A percentile compares a stretch with the other conserved stretches of the same genome.
These are phyloP conservation scores for Moxostoma hubbsi DNA, from an alignment of 2,797 vertebrate genomes.

Conservation along the genomic window DNA sequence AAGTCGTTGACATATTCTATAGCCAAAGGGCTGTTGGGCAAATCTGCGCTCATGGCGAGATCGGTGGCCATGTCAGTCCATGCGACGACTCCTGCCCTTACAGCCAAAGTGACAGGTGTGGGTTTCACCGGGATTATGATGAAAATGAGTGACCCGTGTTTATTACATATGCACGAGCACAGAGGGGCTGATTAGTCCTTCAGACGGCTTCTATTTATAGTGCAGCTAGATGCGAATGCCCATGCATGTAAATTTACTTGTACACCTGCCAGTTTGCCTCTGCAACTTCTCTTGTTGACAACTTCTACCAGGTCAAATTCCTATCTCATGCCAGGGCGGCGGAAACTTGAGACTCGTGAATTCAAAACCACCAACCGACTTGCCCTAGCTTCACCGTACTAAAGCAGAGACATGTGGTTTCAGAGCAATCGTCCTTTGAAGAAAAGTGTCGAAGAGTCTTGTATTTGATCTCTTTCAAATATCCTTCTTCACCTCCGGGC, in stretches of 20 bases:
- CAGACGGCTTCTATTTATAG: conserved; percentile 75
- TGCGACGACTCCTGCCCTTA: conserved; percentile 79
- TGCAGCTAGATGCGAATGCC: conserved; percentile 52
- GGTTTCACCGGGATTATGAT: conserved; percentile 45
- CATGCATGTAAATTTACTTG: conserved; percentile 75
- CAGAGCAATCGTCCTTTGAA: conserved; percentile 63
- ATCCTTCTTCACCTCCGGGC: conserved; percentile 61
- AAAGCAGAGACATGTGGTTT: conserved; percentile 51
- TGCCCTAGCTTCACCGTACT: conserved; percentile 75
- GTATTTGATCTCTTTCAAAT: conserved; percentile 42
- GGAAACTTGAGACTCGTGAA: conserved; percentile 75
- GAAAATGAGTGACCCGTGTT: conserved; percentile 59
- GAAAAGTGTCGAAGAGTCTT: background rate
- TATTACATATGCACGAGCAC: conserved; percentile 65
- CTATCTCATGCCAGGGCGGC: conserved; percentile 68
- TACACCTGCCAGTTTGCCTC: conserved; percentile 78
- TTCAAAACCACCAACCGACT: conserved; percentile 73
- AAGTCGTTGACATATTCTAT: conserved; percentile 99
- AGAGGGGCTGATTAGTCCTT: conserved; percentile 65
- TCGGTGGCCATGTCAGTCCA: conserved; percentile 97
- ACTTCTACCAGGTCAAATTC: conserved; percentile 77
- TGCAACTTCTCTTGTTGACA: conserved; percentile 76
- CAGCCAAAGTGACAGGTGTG: conserved; percentile 73
- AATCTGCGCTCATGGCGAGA: conserved; percentile 94
- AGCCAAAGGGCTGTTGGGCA: conserved; percentile 95